Evolutionary conservation across 2,797 vertebrate genomes (phyloP).

Genomic region (Balearica regulorum): DNA sequence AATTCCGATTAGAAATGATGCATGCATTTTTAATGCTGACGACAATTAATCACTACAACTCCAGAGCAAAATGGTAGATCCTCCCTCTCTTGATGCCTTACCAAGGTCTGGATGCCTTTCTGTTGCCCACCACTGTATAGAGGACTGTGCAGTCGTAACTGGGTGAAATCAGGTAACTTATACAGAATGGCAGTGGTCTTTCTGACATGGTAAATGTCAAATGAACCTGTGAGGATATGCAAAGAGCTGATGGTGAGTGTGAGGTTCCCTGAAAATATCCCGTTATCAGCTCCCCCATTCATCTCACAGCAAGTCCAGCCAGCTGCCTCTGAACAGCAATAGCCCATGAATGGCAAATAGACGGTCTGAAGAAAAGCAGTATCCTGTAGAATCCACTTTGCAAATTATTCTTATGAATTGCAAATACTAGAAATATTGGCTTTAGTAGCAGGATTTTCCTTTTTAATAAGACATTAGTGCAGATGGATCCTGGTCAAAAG

Average conservation of each 20-base stretch:
- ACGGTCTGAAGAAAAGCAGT: background rate
- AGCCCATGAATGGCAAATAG: background rate
- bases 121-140: background rate
- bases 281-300: background rate
- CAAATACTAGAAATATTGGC: background rate
- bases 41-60: background rate
- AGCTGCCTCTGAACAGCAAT: background rate
- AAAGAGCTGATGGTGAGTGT: background rate
- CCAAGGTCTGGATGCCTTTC: background rate
- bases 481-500: slow-evolving; percentile 35
- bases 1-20: background rate
- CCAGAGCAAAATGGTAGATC: background rate
- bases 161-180: background rate
- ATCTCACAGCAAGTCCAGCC: background rate
- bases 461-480: background rate
- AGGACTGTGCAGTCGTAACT: background rate
- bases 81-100: background rate
- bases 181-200: background rate
- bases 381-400: background rate
- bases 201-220: background rate
- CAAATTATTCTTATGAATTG: background rate
- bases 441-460: background rate
- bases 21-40: background rate
- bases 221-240: background rate
- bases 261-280: background rate